A percentile compares a stretch with the other conserved stretches of the same genome.
Evolutionary conservation across 2,888 invertebrate species (phyloP).

Genomic region (Troides oblongomaculatus): DNA sequence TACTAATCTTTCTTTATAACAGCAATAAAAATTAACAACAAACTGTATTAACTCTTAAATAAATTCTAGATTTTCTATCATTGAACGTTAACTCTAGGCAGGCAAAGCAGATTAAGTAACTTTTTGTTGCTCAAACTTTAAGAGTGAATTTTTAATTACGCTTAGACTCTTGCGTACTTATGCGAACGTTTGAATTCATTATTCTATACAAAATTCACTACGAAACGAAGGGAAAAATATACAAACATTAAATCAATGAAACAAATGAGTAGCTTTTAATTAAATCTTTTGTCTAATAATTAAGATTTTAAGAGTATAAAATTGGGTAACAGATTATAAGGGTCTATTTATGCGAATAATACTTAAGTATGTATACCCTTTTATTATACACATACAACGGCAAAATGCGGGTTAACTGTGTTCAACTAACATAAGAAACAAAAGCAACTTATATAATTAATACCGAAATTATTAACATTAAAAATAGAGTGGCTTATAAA

Average conservation of each 20-base stretch:
- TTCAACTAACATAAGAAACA: conserved; percentile 7
- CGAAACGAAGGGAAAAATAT: neutral
- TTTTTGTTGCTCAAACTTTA: conserved; percentile 19
- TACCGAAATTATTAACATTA: neutral
- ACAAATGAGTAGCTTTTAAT: conserved; percentile 1
- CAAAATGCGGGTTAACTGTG: conserved; percentile 28
- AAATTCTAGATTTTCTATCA: conserved; percentile 2
- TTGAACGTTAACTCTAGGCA: conserved; percentile 3
- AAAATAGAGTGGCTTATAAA: no score
- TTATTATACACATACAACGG: neutral
- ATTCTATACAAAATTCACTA: conserved; percentile 5
- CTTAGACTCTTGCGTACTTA: conserved; percentile 10
- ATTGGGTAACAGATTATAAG: neutral
- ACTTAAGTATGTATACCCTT: neutral
- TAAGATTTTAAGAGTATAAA: neutral
- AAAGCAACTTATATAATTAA: neutral
- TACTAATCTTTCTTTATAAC: neutral
- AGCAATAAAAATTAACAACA: neutral
- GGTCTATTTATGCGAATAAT: neutral
- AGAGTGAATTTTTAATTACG: conserved; percentile 16
- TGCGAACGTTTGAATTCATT: conserved; percentile 9
- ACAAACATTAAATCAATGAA: neutral
- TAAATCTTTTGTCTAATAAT: neutral
- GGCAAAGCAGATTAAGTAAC: conserved; percentile 21
- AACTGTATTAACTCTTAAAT: neutral